A percentile compares a stretch with the other conserved stretches of the same genome.
Evolutionary conservation across 2,797 vertebrate species (phyloP).

Genomic region (Xerus rutilus): DNA sequence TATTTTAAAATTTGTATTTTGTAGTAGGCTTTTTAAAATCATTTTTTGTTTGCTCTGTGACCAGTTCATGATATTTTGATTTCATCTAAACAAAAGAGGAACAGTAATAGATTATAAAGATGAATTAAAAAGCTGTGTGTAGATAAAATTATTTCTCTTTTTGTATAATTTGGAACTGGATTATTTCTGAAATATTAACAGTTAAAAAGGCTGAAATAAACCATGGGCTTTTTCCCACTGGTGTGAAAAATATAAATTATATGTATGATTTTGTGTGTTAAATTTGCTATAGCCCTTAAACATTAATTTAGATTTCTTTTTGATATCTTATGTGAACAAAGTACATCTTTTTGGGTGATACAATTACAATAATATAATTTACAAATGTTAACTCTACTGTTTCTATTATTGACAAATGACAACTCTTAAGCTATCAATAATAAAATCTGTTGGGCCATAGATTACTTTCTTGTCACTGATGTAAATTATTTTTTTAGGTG

Average conservation of each 20-base stretch:
- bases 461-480: neutral
- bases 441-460: neutral
- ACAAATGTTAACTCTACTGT: conserved; percentile 5
- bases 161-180: conserved; percentile 76
- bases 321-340: conserved; percentile 12
- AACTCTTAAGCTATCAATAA: conserved; percentile 32
- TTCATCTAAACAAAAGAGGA: conserved; percentile 67
- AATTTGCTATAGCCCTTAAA: neutral
- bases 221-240: conserved; percentile 19
- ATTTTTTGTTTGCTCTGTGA: conserved; percentile 45
- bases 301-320: conserved; percentile 10
- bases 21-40: neutral
- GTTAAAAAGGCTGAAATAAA: conserved; percentile 60
- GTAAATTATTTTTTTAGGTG: conserved; percentile 37
- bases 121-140: conserved; percentile 78
- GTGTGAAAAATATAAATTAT: conserved; percentile 41
- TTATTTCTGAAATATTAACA: conserved; percentile 76
- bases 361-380: neutral
- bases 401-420: neutral
- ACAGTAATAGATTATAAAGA: conserved; percentile 75
- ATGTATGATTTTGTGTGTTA: conserved; percentile 2
- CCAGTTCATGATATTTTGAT: conserved; percentile 53
- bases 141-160: conserved; percentile 80
- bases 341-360: neutral
- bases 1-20: neutral